These are phyloP conservation scores for Drosophila anomalipes DNA, from an alignment of 2,888 invertebrate genomes.

Conservation along the genomic window DNA sequence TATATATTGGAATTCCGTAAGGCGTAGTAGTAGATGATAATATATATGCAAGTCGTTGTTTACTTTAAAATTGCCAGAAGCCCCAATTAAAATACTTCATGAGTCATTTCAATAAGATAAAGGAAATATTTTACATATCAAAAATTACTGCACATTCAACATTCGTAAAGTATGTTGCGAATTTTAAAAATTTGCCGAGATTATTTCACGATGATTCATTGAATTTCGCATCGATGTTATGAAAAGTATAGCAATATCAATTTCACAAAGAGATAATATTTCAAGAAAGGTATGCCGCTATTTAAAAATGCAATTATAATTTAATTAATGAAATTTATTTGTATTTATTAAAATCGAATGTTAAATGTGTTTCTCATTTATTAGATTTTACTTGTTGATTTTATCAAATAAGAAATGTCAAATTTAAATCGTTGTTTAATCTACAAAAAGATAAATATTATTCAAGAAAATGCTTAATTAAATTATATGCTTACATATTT, in stretches of 20 bases:
- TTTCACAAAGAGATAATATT: background rate
- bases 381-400: background rate
- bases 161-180: background rate
- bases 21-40: fast-evolving
- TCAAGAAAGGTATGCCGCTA: background rate
- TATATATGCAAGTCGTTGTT: background rate
- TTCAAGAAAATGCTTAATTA: background rate
- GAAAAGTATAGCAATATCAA: background rate
- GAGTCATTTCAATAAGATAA: background rate
- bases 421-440: too few relatives aligned
- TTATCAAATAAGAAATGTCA: background rate
- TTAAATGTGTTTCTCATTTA: background rate
- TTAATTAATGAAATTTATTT: background rate
- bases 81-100: background rate
- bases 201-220: background rate
- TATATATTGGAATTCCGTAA: background rate
- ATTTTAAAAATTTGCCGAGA: background rate
- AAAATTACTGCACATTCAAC: background rate
- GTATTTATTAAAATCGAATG: background rate
- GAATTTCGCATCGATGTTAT: background rate
- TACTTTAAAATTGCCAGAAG: background rate
- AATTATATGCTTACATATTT: background rate
- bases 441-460: background rate
- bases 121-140: background rate
- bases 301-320: background rate